These are phyloP conservation scores for Leptarthrus brevirostris DNA, from an alignment of 2,888 invertebrate species.

Conservation along the genomic window DNA sequence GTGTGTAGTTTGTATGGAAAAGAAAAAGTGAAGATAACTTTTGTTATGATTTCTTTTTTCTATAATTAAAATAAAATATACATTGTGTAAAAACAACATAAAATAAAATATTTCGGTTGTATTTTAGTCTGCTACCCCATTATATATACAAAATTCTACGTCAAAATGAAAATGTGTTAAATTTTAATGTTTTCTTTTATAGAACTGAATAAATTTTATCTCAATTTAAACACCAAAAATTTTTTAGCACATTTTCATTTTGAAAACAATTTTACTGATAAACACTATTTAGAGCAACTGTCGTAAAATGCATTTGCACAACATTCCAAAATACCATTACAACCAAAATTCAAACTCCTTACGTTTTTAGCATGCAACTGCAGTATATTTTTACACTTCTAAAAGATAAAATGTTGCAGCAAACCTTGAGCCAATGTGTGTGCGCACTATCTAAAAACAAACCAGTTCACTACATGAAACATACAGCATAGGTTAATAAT, in stretches of 20 bases:
- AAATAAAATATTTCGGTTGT: conserved; percentile 41
- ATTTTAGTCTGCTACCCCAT: conserved; percentile 68
- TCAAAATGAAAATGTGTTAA: conserved; percentile 15
- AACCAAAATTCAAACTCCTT: conserved; percentile 20
- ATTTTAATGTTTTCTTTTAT: neutral
- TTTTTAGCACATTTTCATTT: neutral
- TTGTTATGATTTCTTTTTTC: conserved; percentile 25
- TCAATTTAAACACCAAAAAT: neutral
- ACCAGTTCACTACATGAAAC: conserved; percentile 39
- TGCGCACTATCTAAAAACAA: conserved; percentile 40
- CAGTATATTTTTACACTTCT: conserved; percentile 10
- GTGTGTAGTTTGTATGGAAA: conserved; percentile 29
- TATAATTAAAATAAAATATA: conserved; percentile 28
- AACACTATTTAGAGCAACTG: conserved; percentile 1
- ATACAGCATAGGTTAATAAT: conserved; percentile 30
- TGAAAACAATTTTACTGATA: neutral
- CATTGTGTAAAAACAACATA: conserved; percentile 30
- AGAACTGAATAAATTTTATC: neutral
- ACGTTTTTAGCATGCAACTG: conserved; percentile 15
- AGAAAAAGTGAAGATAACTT: conserved; percentile 31
- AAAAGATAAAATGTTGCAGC: conserved; percentile 43
- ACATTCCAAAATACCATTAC: conserved; percentile 29
- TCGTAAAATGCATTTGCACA: conserved; percentile 26
- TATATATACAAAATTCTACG: conserved; percentile 53
- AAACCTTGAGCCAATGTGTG: conserved; percentile 47